Evolutionary conservation across 2,888 invertebrate genomes (phyloP).

Genomic region (Troides helena): DNA sequence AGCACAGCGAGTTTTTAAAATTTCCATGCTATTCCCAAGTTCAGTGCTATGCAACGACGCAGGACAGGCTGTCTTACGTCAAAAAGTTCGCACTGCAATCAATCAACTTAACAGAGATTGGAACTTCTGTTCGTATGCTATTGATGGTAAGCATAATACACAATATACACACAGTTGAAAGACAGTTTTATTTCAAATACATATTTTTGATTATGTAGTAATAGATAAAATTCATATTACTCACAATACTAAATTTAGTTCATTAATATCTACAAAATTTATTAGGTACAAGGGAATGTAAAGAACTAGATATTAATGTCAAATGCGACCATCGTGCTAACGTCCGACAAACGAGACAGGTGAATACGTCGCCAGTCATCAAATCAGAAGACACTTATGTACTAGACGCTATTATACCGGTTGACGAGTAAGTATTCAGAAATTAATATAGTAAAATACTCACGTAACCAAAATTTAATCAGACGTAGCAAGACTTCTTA

Average conservation of each 20-base stretch:
- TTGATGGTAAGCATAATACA: slow-evolving; percentile 82
- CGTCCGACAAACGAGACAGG: slow-evolving; percentile 83
- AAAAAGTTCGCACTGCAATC: slow-evolving; percentile 93
- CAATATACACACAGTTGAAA: too few species aligned
- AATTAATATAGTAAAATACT: neutral
- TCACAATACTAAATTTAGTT: too few species aligned
- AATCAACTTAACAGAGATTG: slow-evolving; percentile 96
- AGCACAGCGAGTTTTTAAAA: slow-evolving; percentile 96
- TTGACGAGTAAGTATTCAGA: slow-evolving; percentile 87
- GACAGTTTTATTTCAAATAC: neutral
- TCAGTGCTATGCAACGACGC: slow-evolving; percentile 98
- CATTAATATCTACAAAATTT: neutral
- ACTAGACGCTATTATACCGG: slow-evolving; percentile 89
- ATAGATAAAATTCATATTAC: too few species aligned
- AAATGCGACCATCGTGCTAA: slow-evolving; percentile 91
- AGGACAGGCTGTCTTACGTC: slow-evolving; percentile 93
- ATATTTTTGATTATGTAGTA: neutral
- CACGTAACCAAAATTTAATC: neutral
- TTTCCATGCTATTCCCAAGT: slow-evolving; percentile 96
- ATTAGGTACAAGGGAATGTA: slow-evolving; percentile 89
- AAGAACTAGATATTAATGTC: slow-evolving; percentile 93
- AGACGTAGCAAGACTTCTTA: slow-evolving; percentile 1
- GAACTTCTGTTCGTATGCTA: slow-evolving; percentile 96
- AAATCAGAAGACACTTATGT: slow-evolving; percentile 90
- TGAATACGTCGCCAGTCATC: slow-evolving; percentile 70